Percentiles rank a stretch among this genome's conserved stretches.
phyloP scores from a whole-genome alignment of 2,888 invertebrate genomes.

The Ariolimax columbianus region DNA sequence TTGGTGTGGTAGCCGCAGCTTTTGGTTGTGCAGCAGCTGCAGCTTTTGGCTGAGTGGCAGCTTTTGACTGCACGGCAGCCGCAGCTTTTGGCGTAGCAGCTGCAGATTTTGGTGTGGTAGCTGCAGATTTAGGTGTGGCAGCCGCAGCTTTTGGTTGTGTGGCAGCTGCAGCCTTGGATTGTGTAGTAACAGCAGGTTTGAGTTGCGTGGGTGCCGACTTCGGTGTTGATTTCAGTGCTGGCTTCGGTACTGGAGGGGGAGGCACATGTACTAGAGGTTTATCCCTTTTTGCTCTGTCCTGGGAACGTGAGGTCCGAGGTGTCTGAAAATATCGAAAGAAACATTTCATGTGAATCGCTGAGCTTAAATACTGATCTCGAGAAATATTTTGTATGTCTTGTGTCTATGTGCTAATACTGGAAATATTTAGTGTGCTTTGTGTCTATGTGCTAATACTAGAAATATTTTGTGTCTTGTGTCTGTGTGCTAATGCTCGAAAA shows the following conservation, averaged over 20 bases:
- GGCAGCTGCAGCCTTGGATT: too few relatives aligned
- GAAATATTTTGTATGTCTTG: too few relatives aligned
- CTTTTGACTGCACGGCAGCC: neutral
- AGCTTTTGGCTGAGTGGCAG: neutral
- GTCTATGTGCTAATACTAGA: too few relatives aligned
- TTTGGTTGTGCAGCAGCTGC: neutral
- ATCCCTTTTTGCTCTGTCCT: slow-evolving; percentile 3
- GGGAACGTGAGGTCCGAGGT: neutral
- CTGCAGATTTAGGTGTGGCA: neutral
- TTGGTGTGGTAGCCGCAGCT: neutral
- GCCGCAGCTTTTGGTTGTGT: neutral
- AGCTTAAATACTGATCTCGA: too few relatives aligned
- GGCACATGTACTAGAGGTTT: neutral
- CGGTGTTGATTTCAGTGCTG: neutral
- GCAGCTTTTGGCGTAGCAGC: neutral
- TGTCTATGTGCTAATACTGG: too few relatives aligned
- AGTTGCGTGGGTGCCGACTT: too few relatives aligned
- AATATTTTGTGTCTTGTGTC: too few relatives aligned
- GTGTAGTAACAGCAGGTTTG: too few relatives aligned
- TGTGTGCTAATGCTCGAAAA: too few relatives aligned
- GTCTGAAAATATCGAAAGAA: neutral
- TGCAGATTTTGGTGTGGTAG: neutral
- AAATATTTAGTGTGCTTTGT: too few relatives aligned
- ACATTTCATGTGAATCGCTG: too few relatives aligned
- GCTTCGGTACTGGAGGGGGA: neutral